Evolutionary conservation across 2,113 vertebrate genomes (phyloP).

Genomic region (Gymnorhina tibicen): DNA sequence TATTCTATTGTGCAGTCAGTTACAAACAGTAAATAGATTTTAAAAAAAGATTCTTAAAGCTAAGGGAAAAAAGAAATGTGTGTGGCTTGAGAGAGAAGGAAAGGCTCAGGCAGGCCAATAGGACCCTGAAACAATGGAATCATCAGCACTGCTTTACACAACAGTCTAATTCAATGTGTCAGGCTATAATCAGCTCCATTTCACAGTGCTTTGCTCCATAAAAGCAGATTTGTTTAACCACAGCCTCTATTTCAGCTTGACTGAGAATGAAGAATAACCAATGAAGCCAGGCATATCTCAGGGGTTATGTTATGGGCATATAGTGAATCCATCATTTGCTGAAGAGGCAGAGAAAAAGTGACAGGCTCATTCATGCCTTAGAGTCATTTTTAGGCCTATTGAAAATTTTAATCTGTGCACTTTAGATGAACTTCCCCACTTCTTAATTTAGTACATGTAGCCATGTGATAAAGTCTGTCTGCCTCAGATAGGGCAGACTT

Average conservation of each 20-base stretch:
- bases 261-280: constrained; percentile 69
- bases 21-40: background rate
- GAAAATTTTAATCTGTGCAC: constrained; percentile 88
- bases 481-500: constrained; percentile 58
- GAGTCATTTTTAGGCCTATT: constrained; percentile 88
- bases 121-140: constrained; percentile 67
- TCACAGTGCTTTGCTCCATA: constrained; percentile 81
- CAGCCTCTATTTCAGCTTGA: constrained; percentile 84
- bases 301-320: constrained; percentile 66
- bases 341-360: constrained; percentile 80
- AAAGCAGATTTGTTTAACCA: constrained; percentile 89
- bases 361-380: constrained; percentile 87
- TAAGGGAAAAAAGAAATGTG: background rate
- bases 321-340: constrained; percentile 75
- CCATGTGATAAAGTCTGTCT: constrained; percentile 63
- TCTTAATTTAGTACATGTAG: constrained; percentile 75
- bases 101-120: background rate
- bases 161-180: constrained; percentile 83
- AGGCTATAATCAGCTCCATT: constrained; percentile 93
- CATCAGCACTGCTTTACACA: constrained; percentile 54
- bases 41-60: background rate
- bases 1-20: background rate
- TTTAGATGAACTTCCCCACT: constrained; percentile 82
- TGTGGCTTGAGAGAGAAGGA: background rate
- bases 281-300: constrained; percentile 71